Conservation (phyloP, 2,797 vertebrate genomes). For the Hafferia zeledoni region DNA sequence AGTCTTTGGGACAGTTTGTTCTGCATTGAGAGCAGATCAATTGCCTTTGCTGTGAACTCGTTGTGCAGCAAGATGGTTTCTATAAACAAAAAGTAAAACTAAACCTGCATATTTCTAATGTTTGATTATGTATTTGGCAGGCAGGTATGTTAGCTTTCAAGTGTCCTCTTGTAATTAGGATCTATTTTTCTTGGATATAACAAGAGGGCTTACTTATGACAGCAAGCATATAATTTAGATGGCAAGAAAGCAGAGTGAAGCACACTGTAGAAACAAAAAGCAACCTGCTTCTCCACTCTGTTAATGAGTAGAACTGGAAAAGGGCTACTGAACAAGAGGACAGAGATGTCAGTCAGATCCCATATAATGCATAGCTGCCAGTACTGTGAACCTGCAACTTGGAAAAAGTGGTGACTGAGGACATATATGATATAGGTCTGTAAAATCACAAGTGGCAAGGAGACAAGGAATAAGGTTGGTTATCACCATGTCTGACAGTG, state of each 20-base stretch:
- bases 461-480: not conserved
- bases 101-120: not conserved
- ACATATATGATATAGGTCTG: not conserved
- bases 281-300: not conserved
- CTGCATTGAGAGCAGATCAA: not conserved
- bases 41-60: not conserved
- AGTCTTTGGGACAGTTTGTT: not conserved
- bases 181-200: slow-evolving; percentile 3
- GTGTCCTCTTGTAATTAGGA: not conserved
- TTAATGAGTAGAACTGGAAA: slow-evolving; percentile 8
- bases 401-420: not conserved
- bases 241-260: slow-evolving; percentile 8
- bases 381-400: not conserved
- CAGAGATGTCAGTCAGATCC: not conserved
- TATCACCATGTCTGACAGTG: not conserved
- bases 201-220: not conserved
- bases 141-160: not conserved
- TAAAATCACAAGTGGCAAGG: not conserved
- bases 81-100: not conserved
- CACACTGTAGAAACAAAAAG: not conserved
- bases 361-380: not conserved
- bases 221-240: slow-evolving; percentile 1
- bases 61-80: not conserved
- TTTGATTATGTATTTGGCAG: not conserved
- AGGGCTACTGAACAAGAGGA: not conserved